Percentiles rank a stretch among this genome's conserved stretches.
Evolutionary conservation across 2,113 vertebrate species (phyloP).

Genomic region (Megaceryle torquata): DNA sequence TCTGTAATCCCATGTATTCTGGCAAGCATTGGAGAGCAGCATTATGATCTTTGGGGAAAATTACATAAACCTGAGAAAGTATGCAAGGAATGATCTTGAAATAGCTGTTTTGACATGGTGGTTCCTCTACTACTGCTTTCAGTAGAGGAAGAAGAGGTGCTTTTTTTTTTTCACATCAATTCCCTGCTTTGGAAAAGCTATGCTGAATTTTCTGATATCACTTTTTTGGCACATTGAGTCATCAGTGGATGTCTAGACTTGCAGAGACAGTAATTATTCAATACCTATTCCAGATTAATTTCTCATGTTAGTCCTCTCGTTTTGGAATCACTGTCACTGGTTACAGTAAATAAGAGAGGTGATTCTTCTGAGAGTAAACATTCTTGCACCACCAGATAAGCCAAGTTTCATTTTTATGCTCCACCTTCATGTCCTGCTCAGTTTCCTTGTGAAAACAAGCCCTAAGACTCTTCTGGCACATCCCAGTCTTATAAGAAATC

Average conservation of each 20-base stretch:
- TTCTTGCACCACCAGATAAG: not conserved
- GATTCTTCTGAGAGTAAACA: not conserved
- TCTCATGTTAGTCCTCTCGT: not conserved
- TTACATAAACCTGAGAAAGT: not conserved
- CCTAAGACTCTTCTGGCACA: not conserved
- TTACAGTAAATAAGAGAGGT: not conserved
- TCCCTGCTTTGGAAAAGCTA: not conserved
- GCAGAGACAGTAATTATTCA: not conserved
- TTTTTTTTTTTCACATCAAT: not conserved
- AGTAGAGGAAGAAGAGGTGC: not conserved
- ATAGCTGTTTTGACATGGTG: not conserved
- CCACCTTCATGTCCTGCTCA: not conserved
- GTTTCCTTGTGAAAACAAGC: not conserved
- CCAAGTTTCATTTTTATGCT: not conserved
- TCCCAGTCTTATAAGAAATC: not conserved
- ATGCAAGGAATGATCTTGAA: not conserved
- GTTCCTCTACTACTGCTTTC: not conserved
- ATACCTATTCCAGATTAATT: not conserved
- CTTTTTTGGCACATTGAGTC: not conserved
- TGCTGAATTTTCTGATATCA: not conserved
- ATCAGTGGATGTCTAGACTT: not conserved
- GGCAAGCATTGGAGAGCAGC: not conserved
- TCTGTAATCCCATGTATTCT: not conserved
- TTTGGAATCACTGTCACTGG: not conserved
- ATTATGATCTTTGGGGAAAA: not conserved